Conservation (phyloP, 2,888 invertebrate species). For the Diarsia rubi region DNA sequence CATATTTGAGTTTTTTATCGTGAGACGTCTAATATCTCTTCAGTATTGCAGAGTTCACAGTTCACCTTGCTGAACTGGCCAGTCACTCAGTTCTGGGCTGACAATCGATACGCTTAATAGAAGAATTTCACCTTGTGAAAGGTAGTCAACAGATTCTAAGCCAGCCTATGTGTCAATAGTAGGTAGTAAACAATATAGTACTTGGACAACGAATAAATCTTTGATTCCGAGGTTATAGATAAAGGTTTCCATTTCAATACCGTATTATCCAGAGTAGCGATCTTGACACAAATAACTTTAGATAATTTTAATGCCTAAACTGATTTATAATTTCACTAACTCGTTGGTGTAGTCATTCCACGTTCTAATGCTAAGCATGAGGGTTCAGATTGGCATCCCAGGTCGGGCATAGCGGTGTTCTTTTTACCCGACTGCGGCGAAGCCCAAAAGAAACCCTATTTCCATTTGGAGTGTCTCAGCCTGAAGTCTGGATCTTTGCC, state of each 20-base stretch:
- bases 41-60: no score
- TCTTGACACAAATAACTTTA: slow-evolving; percentile 54
- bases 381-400: not conserved
- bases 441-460: no score
- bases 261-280: slow-evolving; percentile 9
- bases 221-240: slow-evolving; percentile 31
- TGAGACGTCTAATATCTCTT: no score
- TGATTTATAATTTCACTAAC: not conserved
- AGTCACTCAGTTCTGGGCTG: not conserved
- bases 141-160: not conserved
- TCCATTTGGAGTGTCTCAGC: not conserved
- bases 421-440: no score
- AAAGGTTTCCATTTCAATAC: slow-evolving; percentile 39
- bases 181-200: not conserved
- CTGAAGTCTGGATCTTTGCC: not conserved
- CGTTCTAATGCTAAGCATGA: not conserved
- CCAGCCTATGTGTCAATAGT: not conserved
- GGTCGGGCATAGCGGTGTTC: not conserved
- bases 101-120: not conserved
- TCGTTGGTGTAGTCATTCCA: not conserved
- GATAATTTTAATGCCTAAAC: slow-evolving; percentile 15
- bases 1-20: no score
- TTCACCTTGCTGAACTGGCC: no score
- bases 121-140: not conserved
- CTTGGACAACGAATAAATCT: slow-evolving; percentile 20